Conservation (phyloP, 1,140 invertebrate genomes). For the Triops longicaudatus region DNA sequence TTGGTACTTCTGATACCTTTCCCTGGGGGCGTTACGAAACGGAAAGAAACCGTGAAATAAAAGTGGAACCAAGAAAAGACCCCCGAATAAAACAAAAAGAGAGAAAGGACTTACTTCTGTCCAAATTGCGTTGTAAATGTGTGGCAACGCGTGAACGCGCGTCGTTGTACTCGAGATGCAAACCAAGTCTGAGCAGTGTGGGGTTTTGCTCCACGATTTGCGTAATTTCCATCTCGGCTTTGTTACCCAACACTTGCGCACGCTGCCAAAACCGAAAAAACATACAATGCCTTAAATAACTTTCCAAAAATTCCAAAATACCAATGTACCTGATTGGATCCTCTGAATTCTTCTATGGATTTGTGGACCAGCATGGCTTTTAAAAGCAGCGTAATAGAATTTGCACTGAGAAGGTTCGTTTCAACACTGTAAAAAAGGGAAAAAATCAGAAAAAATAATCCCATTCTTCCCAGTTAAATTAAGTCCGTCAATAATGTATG, state of each 20-base stretch:
- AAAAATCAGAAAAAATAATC: slow-evolving; percentile 26
- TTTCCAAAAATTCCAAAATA: too few relatives aligned
- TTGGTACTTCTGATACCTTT: background rate
- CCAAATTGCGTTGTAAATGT: slow-evolving; percentile 90
- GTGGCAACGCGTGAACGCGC: slow-evolving; percentile 83
- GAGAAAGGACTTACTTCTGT: slow-evolving; percentile 74
- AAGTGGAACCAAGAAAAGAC: too few relatives aligned
- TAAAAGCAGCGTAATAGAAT: slow-evolving; percentile 71
- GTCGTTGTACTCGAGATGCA: slow-evolving; percentile 93
- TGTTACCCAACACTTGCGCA: slow-evolving; percentile 88
- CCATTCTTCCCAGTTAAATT: too few relatives aligned
- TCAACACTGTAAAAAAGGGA: slow-evolving; percentile 57
- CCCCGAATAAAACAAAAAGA: slow-evolving; percentile 18
- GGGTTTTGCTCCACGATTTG: slow-evolving; percentile 86
- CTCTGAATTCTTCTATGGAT: slow-evolving; percentile 83
- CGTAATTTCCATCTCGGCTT: slow-evolving; percentile 96
- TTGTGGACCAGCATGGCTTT: slow-evolving; percentile 76
- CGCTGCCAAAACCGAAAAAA: slow-evolving; percentile 52
- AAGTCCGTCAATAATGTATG: too few relatives aligned
- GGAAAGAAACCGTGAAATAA: too few relatives aligned
- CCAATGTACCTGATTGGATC: slow-evolving; percentile 94
- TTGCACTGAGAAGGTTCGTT: slow-evolving; percentile 88
- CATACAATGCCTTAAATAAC: background rate
- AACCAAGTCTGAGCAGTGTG: slow-evolving; percentile 78
- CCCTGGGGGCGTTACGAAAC: too few relatives aligned